Percentiles rank a stretch among this genome's conserved stretches.
Conservation (phyloP, 1,140 invertebrate species). For the Phymorhynchus buccinoides region DNA sequence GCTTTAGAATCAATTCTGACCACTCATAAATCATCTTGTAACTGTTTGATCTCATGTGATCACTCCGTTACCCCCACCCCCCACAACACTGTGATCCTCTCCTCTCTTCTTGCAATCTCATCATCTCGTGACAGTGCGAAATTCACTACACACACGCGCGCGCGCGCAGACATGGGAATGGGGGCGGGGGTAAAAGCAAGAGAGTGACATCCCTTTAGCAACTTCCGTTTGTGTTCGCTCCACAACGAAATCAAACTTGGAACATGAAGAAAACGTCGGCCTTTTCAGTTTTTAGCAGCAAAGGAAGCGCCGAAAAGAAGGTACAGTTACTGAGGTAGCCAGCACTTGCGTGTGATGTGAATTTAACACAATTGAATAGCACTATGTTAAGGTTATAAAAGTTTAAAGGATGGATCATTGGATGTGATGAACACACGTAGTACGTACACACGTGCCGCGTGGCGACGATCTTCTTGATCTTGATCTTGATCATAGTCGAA, state of each 20-base stretch:
- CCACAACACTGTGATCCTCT: not conserved
- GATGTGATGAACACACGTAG: not conserved
- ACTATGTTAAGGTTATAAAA: not conserved
- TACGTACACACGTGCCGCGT: not conserved
- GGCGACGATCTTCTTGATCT: not conserved
- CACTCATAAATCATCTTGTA: not conserved
- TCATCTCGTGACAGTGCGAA: not conserved
- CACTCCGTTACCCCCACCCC: not conserved
- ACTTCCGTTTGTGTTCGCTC: not conserved
- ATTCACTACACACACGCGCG: not conserved
- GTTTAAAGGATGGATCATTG: not conserved
- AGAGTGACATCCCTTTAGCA: not conserved
- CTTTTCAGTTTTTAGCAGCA: conserved; percentile 52
- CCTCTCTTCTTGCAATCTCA: not conserved
- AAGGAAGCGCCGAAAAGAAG: conserved; percentile 44
- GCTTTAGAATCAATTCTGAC: no score
- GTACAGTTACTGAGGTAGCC: conserved; percentile 8
- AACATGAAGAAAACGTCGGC: conserved; percentile 55
- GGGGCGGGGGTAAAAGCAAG: not conserved
- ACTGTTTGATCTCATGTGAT: not conserved
- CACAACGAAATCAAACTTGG: not conserved
- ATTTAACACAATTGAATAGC: not conserved
- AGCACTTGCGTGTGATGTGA: not conserved
- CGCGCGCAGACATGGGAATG: not conserved
- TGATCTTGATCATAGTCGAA: not conserved